These are phyloP conservation scores for Syncerus caffer DNA, from an alignment of 2,797 vertebrate species.

Conservation along the genomic window DNA sequence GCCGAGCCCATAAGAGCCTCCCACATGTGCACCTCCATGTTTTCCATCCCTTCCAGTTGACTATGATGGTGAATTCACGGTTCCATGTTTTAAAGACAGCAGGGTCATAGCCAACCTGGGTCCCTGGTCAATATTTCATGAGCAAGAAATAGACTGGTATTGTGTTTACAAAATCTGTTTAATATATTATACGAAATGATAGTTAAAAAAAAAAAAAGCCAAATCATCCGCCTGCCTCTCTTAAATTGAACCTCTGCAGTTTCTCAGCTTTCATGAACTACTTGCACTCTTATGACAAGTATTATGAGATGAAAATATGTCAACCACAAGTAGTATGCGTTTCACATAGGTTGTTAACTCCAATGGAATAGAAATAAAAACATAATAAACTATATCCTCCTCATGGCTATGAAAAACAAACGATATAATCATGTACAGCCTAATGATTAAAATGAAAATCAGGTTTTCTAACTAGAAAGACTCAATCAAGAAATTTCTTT, in stretches of 20 bases:
- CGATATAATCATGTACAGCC: neutral
- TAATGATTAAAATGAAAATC: constrained; percentile 26
- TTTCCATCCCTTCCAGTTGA: neutral
- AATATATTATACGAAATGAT: neutral
- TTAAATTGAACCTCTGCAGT: neutral
- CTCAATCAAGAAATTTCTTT: constrained; percentile 6
- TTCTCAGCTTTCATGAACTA: neutral
- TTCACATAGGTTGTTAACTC: neutral
- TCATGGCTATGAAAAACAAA: constrained; percentile 25
- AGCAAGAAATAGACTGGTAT: neutral
- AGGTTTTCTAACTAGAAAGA: constrained; percentile 37
- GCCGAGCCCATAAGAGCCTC: neutral
- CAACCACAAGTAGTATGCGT: neutral
- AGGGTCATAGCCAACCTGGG: neutral
- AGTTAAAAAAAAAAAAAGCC: neutral
- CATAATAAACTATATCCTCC: neutral
- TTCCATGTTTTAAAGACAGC: neutral
- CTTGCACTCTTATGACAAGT: constrained; percentile 21
- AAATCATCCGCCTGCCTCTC: neutral
- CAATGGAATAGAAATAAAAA: constrained; percentile 29
- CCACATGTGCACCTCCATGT: neutral
- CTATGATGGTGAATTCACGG: neutral
- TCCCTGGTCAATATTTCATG: neutral
- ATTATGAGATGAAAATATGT: constrained; percentile 8
- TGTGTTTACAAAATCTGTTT: neutral